Base-by-base conservation (phyloP, 2,888 invertebrate species). In the Tiliacea aurago region DNA sequence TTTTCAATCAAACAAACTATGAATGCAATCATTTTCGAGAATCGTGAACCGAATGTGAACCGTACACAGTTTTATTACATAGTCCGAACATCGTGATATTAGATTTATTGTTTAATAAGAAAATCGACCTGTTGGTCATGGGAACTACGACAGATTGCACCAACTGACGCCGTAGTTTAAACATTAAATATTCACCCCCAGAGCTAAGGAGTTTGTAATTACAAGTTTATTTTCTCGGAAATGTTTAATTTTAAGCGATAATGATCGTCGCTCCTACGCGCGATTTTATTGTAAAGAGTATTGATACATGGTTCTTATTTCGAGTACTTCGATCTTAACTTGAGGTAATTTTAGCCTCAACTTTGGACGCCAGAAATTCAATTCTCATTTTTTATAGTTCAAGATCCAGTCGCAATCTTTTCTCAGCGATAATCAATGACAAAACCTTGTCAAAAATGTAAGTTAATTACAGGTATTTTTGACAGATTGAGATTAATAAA, bases 121-220 rank as follows among this genome's bases (percentile, higher is more conserved):
- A 81, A 63, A 63, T 63, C 66, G 71, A 64, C 71, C 7, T 64
- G 63, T 67, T 59, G 41, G 41, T 45, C 49, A 66, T 78, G 83
- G 53, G 65, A 79, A 83, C 47, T 41, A 20, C 5, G 43, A n/a
- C n/a, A 45, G 23, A 49, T 43, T 45, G 53, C 53, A 63, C n/a
- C 69, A 70, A 47, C 64, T 73, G 80, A 20, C 15, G 41, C 1
- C 15, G 20, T 41, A 23, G 7, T 33, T 43, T 2, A 20, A 20
- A 61, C 33, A 37, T 77, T 61, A 55, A 80, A 28, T 75, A 65
- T 80, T 65, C 37, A 80, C 37, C 6, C 10, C 3, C 2, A 43
- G 20, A 11, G 23, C 5, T 4, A 33, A 49, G 6, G 11, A 43
- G 28, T 20, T n/a, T n/a, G 1, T 49, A 49, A 51, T 75, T 41